Percentiles rank a stretch among this genome's conserved stretches.
These are phyloP conservation scores for Drosophila nannoptera DNA, from an alignment of 1,140 invertebrate species.

Conservation along the genomic window DNA sequence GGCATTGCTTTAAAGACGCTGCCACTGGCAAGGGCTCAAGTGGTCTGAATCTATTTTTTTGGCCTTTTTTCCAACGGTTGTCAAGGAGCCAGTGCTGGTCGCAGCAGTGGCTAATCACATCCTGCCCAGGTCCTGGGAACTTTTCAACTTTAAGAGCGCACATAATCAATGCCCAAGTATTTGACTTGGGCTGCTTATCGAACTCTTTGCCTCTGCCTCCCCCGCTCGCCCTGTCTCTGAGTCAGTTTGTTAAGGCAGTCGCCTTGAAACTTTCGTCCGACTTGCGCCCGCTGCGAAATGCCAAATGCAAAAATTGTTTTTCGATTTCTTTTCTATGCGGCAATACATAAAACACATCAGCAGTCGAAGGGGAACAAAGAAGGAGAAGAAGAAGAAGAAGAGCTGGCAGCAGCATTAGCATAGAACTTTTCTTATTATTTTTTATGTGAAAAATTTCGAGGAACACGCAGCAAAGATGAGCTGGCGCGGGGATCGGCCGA, in stretches of 20 bases:
- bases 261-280: constrained; percentile 32
- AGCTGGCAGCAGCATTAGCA: constrained; percentile 65
- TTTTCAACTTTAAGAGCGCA: constrained; percentile 47
- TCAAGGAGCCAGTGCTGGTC: constrained; percentile 10
- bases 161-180: constrained; percentile 48
- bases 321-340: constrained; percentile 69
- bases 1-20: constrained; percentile 62
- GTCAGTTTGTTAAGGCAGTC: constrained; percentile 35
- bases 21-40: background rate
- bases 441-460: constrained; percentile 73
- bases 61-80: constrained; percentile 29
- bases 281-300: constrained; percentile 48
- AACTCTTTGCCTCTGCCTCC: constrained; percentile 7
- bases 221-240: background rate
- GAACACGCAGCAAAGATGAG: constrained; percentile 32
- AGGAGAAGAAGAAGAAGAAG: no score
- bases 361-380: background rate
- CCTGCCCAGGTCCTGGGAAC: constrained; percentile 30
- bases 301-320: constrained; percentile 76
- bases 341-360: constrained; percentile 55
- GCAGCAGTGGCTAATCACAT: constrained; percentile 33
- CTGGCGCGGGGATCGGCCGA: constrained; percentile 13
- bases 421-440: constrained; percentile 78
- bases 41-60: background rate
- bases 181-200: constrained; percentile 46